These are phyloP conservation scores for Kryptopterus vitreolus DNA, from an alignment of 2,797 vertebrate genomes.

Conservation along the genomic window DNA sequence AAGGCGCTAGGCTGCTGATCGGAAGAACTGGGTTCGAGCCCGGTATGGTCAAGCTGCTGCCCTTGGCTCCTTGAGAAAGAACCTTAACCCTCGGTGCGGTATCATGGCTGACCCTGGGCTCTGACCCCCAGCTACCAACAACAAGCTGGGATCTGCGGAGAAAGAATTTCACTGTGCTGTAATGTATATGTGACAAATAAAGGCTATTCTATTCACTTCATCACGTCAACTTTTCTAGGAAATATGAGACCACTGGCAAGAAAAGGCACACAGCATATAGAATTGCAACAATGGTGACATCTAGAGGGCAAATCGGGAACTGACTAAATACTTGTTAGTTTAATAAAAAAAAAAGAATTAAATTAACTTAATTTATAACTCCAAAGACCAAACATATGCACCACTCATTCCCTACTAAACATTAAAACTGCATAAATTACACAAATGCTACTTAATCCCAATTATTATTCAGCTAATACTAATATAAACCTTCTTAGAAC, in stretches of 20 bases:
- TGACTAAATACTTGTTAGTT: background rate
- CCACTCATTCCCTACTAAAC: background rate
- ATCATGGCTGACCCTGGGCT: no score
- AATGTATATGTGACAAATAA: no score
- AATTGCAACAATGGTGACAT: conserved; percentile 53
- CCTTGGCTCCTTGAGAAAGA: no score
- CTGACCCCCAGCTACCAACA: no score
- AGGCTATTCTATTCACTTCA: no score
- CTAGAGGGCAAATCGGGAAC: conserved; percentile 55
- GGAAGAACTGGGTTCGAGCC: no score
- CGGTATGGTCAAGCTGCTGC: no score
- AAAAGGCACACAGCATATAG: background rate
- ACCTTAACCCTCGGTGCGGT: no score
- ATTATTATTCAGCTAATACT: conserved; percentile 55
- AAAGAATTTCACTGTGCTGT: no score
- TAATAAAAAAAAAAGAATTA: background rate
- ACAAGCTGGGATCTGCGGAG: no score
- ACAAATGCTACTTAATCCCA: background rate
- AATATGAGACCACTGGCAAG: conserved; percentile 15
- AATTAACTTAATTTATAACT: background rate
- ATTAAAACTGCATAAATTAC: conserved; percentile 52
- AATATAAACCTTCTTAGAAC: conserved; percentile 73
- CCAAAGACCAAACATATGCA: background rate
- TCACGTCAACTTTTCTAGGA: conserved; percentile 15
- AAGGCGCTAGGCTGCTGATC: no score